These are phyloP conservation scores for Pantherophis alleghaniensis DNA, from an alignment of 2,797 vertebrate species.

Conservation along the genomic window DNA sequence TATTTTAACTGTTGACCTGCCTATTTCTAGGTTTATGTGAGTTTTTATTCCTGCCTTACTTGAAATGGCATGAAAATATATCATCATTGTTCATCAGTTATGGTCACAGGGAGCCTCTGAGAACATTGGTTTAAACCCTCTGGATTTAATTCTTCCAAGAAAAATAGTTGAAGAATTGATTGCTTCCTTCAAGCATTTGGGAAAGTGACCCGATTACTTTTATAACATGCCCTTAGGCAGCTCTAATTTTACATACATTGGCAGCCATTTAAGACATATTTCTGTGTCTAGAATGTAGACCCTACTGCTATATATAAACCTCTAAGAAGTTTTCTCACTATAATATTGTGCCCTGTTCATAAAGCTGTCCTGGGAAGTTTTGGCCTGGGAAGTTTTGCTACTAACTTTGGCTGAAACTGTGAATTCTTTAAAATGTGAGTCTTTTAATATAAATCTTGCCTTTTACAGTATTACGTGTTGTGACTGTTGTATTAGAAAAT, in stretches of 20 bases:
- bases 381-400: neutral
- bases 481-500: neutral
- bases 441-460: neutral
- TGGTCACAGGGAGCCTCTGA: neutral
- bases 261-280: neutral
- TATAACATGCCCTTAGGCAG: neutral
- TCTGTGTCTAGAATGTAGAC: neutral
- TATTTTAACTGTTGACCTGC: neutral
- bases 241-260: neutral
- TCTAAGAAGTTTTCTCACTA: neutral
- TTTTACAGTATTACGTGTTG: neutral
- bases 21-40: neutral
- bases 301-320: neutral
- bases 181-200: neutral
- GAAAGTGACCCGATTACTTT: neutral
- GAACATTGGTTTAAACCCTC: neutral
- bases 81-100: neutral
- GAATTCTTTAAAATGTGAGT: neutral
- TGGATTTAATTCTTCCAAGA: neutral
- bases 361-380: neutral
- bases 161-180: neutral
- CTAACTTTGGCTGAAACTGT: neutral
- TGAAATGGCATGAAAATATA: neutral
- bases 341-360: neutral
- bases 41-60: neutral